Base-by-base conservation (phyloP, 2,888 invertebrate genomes). In the Phragmatobia fuliginosa region DNA sequence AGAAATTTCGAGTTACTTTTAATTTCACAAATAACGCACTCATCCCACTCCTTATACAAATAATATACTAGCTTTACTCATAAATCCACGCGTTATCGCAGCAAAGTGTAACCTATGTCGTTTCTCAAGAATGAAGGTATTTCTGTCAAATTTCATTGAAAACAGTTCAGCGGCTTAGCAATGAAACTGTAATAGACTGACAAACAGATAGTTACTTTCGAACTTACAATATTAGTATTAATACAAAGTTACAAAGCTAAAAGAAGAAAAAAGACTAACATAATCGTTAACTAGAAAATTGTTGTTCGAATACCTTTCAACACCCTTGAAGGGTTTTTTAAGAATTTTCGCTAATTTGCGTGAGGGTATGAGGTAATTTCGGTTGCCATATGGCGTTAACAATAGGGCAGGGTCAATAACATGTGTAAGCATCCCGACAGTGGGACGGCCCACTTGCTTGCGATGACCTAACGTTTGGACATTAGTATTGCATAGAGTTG, bases 371-470 rank as follows among this genome's bases (percentile, higher is more conserved):
- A 86, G 89, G 88, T 88, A 89, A 89, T 90, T 89, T 87, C 85
- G 89, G 83, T 82, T 86, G 83, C 91, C 94, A 93, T 92, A 94
- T 94, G 94, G 92, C 88, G 87, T 86, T 90, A 90, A 94, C 91
- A 91, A 94, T 93, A 90, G 92, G 90, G 90, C 87, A 89, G 91
- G 93, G 94, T 94, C 94, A 94, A 94, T 93, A 94, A 93, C 94
- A 93, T 91, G 90, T 86, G 88, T 88, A 87, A 87, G 89, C 88
- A 88, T 91, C 88, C 86, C 89, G 90, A 86, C 91, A 91, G 91
- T 90, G 88, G 92, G 91, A 88, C 91, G 92, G 87, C 88, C 91
- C 91, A 91, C 90, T 93, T 92, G 89, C 88, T 86, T 84, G 84
- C 84, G 87, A 87, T 91, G 92, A 89, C 90, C 91, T 86, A 87